phyloP scores from a whole-genome alignment of 2,797 vertebrate genomes.

The Mormyrops attenuatus region DNA sequence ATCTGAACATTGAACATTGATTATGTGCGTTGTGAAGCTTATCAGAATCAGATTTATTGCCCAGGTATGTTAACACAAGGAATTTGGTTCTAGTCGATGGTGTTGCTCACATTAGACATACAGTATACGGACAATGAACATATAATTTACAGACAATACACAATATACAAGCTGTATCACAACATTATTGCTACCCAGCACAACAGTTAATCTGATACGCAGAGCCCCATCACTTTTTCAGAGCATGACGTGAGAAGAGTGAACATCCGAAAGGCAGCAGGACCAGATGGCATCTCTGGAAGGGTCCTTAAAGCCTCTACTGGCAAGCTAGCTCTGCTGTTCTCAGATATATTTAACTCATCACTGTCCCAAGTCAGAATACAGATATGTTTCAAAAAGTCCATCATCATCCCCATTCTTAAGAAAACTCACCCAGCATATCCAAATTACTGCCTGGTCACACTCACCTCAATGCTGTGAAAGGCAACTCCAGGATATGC shows the following conservation, averaged over 20 bases:
- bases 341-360: slow-evolving; percentile 3
- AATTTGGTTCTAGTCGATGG: neutral
- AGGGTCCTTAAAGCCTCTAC: neutral
- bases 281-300: neutral
- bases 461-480: neutral
- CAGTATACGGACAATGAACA: neutral
- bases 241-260: neutral
- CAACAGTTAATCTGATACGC: neutral
- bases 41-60: neutral
- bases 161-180: neutral
- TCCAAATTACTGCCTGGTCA: neutral
- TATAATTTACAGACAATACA: neutral
- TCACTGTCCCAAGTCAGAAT: neutral
- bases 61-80: neutral
- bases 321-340: neutral
- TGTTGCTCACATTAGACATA: neutral
- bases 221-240: neutral
- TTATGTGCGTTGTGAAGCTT: neutral
- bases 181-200: neutral
- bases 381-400: neutral
- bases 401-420: neutral
- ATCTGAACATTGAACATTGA: neutral
- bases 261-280: neutral
- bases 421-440: neutral
- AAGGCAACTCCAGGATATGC: neutral